These are phyloP conservation scores for Plemyria rubiginata DNA, from an alignment of 2,888 invertebrate species.

Conservation along the genomic window DNA sequence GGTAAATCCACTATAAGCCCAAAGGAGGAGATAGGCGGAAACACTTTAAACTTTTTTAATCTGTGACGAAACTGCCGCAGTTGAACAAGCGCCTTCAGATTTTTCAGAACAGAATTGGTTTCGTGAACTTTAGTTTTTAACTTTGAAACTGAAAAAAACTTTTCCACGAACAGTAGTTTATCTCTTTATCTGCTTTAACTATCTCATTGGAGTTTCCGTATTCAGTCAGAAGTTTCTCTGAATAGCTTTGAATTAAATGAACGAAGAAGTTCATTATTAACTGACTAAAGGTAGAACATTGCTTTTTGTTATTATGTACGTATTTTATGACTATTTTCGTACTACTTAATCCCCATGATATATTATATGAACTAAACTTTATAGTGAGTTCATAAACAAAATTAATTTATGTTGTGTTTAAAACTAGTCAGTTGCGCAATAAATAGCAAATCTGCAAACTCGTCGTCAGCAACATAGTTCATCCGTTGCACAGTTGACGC, in stretches of 20 bases:
- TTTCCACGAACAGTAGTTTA: conserved; percentile 38
- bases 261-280: conserved; percentile 6
- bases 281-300: not conserved
- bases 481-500: conserved; percentile 31
- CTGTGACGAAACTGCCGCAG: conserved; percentile 53
- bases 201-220: conserved; percentile 42
- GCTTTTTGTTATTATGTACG: no score
- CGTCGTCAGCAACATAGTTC: conserved; percentile 22
- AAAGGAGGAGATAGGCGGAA: conserved; percentile 47
- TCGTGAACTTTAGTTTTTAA: conserved; percentile 55
- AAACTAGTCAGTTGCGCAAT: conserved; percentile 1
- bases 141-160: conserved; percentile 53
- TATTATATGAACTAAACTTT: no score
- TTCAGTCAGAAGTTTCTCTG: conserved; percentile 28
- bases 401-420: no score
- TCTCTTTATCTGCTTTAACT: conserved; percentile 49
- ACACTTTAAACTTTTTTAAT: conserved; percentile 65
- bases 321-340: no score
- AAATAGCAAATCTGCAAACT: conserved; percentile 30
- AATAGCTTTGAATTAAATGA: conserved; percentile 16
- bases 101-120: conserved; percentile 53
- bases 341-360: no score
- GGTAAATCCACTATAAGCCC: conserved; percentile 39
- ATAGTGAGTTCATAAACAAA: no score
- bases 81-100: conserved; percentile 48